Evolutionary conservation across 2,888 invertebrate species (phyloP), one percentile per base, ranked within the genome.

Genomic region (Hemaris fuciformis): DNA sequence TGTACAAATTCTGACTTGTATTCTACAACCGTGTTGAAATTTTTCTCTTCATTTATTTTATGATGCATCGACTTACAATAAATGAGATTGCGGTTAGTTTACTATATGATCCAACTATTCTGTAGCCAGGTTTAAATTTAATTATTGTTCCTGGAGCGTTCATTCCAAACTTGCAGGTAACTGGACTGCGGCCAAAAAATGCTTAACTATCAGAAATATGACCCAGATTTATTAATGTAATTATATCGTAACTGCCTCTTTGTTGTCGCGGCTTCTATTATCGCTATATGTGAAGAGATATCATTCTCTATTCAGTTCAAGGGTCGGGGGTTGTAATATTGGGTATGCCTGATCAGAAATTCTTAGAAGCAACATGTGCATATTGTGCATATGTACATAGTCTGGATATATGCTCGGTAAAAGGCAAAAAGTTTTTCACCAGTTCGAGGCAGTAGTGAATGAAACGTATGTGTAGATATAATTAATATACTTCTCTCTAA

Each of bases 151-250:
- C 15, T 25, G 25, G 27, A 53, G 53, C 31, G 18, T 18, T 31
- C 31, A 53, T 53, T 31, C 53, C 31, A 53, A 20, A 53, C 15
- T 31, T 53, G 18, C 53, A 53, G 53, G 53, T 53, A 53, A 10
- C 53, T 53, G 53, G 53, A 53, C 18, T 27, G 53, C 18, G 31
- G 53, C 53, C 53, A 53, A 53, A 53, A n/a, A 53, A 53, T 27
- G 27, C 31, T 53, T 53, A 53, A 53, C 18, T 53, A 18, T 18
- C 15, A 27, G 48, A 53, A 7, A 53, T 53, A 31, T 31, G 53
- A 31, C 53, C 53, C 53, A 53, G 18, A 53, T 53, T 20, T 53
- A 53, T 53, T 31, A 53, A 53, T 53, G 27, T 31, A 20, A 53
- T 48, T 53, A 53, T 18, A 53, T 10, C 3, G 27, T 18, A n/a